These are phyloP conservation scores for Lepidothrix coronata DNA, from an alignment of 2,113 vertebrate genomes.

Conservation along the genomic window DNA sequence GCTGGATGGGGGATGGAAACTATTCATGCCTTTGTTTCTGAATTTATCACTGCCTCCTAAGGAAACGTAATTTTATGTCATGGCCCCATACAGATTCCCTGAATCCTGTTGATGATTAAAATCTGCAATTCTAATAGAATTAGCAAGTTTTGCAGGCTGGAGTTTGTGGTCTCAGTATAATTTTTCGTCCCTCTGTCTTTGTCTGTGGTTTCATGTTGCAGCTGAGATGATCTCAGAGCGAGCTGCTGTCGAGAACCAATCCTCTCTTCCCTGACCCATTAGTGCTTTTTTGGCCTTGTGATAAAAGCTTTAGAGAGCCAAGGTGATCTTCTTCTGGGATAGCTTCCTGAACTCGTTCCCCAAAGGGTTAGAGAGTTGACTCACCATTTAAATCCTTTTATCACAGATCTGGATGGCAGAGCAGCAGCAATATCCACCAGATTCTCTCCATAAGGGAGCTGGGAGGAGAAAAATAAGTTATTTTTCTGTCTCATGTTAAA, in stretches of 20 bases:
- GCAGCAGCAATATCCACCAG: background rate
- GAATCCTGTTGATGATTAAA: background rate
- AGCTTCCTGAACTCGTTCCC: background rate
- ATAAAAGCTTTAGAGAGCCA: background rate
- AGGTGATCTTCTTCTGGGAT: background rate
- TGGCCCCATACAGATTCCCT: background rate
- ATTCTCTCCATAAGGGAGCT: background rate
- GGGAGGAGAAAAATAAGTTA: background rate
- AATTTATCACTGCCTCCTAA: background rate
- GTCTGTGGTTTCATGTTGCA: background rate
- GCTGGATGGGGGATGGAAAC: background rate
- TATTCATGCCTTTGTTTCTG: background rate
- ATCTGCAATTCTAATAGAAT: background rate
- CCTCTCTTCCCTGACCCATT: background rate
- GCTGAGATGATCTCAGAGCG: background rate
- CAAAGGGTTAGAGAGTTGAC: background rate
- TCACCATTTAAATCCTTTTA: background rate
- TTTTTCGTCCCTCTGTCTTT: background rate
- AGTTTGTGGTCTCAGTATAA: background rate
- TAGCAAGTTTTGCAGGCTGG: background rate
- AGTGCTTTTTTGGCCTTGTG: background rate
- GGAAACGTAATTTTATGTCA: background rate
- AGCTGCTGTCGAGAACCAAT: background rate
- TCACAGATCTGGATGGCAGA: background rate
- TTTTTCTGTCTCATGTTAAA: background rate